A percentile compares a stretch with the other conserved stretches of the same genome.
These are phyloP conservation scores for Cavia porcellus DNA, from an alignment of 2,113 vertebrate species.

Conservation along the genomic window DNA sequence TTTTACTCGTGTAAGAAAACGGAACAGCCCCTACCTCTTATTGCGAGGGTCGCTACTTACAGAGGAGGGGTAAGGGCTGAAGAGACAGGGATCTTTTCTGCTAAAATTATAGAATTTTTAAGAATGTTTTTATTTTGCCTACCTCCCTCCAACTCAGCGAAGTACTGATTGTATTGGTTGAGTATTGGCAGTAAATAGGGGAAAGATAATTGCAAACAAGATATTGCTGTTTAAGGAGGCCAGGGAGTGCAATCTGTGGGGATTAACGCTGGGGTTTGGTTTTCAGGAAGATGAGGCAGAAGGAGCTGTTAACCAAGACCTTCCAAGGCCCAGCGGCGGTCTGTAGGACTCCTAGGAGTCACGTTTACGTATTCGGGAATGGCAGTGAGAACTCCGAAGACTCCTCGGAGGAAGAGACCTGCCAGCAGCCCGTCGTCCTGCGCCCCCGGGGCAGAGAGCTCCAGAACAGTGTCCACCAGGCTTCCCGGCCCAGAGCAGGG, in stretches of 20 bases:
- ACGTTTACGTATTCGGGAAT: slow-evolving; percentile 92
- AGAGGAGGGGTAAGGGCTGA: background rate
- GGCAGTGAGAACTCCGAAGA: slow-evolving; percentile 81
- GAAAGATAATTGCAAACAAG: background rate
- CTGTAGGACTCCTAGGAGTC: slow-evolving; percentile 90
- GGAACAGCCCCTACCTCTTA: background rate
- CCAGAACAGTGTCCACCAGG: slow-evolving; percentile 60
- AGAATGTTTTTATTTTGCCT: background rate
- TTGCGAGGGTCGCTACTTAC: background rate
- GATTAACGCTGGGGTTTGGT: slow-evolving; percentile 70
- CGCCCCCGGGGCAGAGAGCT: slow-evolving; percentile 86
- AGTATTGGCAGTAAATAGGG: background rate
- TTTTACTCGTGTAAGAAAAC: background rate
- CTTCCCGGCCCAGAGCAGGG: slow-evolving; percentile 65
- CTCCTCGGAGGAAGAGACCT: slow-evolving; percentile 92
- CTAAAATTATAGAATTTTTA: background rate
- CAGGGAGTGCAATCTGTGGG: background rate
- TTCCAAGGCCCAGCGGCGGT: slow-evolving; percentile 94
- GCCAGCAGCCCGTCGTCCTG: slow-evolving; percentile 81
- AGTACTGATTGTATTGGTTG: background rate
- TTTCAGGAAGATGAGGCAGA: slow-evolving; percentile 90
- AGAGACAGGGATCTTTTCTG: background rate
- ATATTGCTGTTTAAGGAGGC: background rate
- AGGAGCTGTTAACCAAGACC: slow-evolving; percentile 86
- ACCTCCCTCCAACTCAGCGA: rapidly evolving